Percentiles rank a stretch among this genome's conserved stretches.
These are phyloP conservation scores for Porites lutea DNA, from an alignment of 64 coral and sea anemone species.

Conservation along the genomic window DNA sequence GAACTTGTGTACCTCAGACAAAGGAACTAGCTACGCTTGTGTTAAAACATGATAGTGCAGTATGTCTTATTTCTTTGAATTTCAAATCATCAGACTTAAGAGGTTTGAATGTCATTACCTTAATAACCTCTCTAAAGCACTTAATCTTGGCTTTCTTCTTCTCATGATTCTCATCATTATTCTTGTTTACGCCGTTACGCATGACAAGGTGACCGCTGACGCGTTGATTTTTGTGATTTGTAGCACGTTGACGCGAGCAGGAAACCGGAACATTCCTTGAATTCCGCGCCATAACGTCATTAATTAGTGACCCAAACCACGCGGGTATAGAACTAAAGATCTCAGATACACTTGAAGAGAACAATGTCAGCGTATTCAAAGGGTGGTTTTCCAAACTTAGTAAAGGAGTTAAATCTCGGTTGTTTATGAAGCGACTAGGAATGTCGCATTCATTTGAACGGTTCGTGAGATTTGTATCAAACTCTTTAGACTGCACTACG, in stretches of 20 bases:
- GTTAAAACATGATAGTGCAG: not conserved
- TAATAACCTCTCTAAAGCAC: not conserved
- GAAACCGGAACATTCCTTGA: conserved; percentile 1
- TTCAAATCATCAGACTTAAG: not conserved
- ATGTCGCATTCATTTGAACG: too few relatives aligned
- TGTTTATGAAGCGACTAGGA: too few relatives aligned
- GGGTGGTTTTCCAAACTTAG: too few relatives aligned
- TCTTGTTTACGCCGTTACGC: conserved; percentile 13
- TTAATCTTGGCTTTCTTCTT: not conserved
- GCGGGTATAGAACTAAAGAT: too few relatives aligned
- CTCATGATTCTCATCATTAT: not conserved
- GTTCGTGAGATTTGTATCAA: too few relatives aligned
- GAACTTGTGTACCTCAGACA: too few relatives aligned
- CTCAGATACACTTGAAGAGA: too few relatives aligned
- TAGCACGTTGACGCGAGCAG: not conserved
- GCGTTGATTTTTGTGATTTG: not conserved
- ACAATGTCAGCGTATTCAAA: too few relatives aligned
- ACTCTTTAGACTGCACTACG: too few relatives aligned
- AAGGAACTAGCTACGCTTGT: not conserved
- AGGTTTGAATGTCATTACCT: not conserved
- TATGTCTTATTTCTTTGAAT: not conserved
- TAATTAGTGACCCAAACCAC: too few relatives aligned
- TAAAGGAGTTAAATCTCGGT: too few relatives aligned
- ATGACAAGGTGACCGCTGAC: not conserved
- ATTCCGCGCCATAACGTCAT: not conserved